phyloP scores from a whole-genome alignment of 2,113 vertebrate species.

The Chiloscyllium plagiosum region DNA sequence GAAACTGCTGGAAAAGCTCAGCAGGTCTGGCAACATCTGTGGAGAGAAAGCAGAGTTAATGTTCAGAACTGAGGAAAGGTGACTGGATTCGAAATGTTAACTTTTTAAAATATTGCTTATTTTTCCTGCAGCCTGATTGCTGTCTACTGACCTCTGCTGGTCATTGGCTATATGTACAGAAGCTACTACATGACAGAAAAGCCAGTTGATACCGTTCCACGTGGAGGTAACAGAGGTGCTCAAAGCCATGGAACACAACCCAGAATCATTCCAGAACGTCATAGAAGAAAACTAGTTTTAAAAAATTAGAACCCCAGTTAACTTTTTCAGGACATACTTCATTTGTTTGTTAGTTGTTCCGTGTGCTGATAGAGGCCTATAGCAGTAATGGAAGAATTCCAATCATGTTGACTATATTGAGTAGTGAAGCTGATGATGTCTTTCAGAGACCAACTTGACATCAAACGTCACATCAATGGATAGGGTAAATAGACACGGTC shows the following conservation, averaged over 20 bases:
- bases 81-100: no score
- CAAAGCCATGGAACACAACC: neutral
- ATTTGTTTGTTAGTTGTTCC: neutral
- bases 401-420: neutral
- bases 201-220: neutral
- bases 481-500: no score
- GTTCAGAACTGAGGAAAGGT: no score
- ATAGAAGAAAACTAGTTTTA: neutral
- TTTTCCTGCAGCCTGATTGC: neutral
- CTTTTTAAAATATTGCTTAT: neutral
- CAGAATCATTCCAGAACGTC: neutral
- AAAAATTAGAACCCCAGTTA: neutral
- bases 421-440: neutral
- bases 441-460: neutral
- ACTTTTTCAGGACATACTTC: neutral
- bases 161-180: neutral
- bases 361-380: neutral
- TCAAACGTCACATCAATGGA: neutral
- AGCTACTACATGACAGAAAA: neutral
- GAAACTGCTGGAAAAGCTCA: no score
- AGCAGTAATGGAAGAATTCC: no score
- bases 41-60: no score
- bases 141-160: neutral
- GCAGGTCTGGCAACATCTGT: no score
- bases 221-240: neutral